Evolutionary conservation across 30 jellyfish, hydroid and myxozoan species (phyloP).

Genomic region (Clytia hemisphaerica): DNA sequence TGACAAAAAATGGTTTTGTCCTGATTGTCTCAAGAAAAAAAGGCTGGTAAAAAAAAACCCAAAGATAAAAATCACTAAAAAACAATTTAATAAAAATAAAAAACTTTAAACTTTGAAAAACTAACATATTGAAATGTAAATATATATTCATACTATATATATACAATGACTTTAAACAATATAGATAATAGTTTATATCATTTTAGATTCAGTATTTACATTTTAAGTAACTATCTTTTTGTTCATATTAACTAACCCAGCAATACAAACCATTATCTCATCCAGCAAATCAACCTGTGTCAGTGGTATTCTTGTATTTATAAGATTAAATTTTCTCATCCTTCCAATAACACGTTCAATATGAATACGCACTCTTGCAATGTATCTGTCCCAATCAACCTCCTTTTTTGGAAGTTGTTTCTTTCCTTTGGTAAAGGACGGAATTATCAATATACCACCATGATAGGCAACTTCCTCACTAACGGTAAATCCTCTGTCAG

Average conservation of each 20-base stretch:
- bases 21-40: not conserved
- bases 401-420: slow-evolving; percentile 12
- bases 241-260: slow-evolving; percentile 11
- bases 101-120: too few relatives aligned
- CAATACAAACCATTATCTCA: slow-evolving; percentile 12
- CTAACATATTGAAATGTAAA: too few relatives aligned
- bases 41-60: too few relatives aligned
- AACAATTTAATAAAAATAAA: too few relatives aligned
- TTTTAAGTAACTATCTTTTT: slow-evolving; percentile 4
- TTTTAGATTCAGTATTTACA: too few relatives aligned
- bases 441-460: slow-evolving; percentile 6
- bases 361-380: slow-evolving; percentile 27
- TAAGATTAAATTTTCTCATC: slow-evolving; percentile 10
- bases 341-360: too few relatives aligned
- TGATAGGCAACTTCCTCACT: slow-evolving; percentile 26
- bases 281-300: slow-evolving; percentile 18
- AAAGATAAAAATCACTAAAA: too few relatives aligned
- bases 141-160: too few relatives aligned
- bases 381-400: slow-evolving; percentile 1
- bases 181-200: too few relatives aligned
- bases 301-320: slow-evolving; percentile 9
- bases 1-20: slow-evolving; percentile 24
- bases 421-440: not conserved
- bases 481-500: slow-evolving; percentile 65
- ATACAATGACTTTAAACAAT: too few relatives aligned